Conservation (phyloP, 2,888 invertebrate genomes). For the Taphrorychus bicolor region DNA sequence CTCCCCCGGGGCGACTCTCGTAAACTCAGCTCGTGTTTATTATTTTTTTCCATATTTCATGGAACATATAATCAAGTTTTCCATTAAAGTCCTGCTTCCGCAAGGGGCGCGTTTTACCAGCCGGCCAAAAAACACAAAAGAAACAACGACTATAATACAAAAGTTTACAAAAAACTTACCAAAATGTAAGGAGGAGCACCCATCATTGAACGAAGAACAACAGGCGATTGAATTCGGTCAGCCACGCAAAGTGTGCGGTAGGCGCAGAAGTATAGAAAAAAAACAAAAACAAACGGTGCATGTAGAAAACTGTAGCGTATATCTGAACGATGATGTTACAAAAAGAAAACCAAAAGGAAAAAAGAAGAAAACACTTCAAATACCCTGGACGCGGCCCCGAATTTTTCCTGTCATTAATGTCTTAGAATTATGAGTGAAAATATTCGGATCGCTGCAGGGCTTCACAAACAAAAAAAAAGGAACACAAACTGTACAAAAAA, state of each 20-base stretch:
- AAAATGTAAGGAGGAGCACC: slow-evolving; percentile 51
- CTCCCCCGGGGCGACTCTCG: too few species aligned
- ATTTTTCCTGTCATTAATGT: too few species aligned
- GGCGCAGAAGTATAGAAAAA: slow-evolving; percentile 62
- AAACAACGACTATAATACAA: background rate
- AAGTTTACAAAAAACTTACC: slow-evolving; percentile 53
- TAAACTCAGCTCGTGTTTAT: too few species aligned
- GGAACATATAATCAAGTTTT: too few species aligned
- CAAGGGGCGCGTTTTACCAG: background rate
- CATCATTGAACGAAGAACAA: slow-evolving; percentile 19
- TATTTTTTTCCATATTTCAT: background rate
- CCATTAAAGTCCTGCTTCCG: background rate
- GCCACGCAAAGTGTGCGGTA: slow-evolving; percentile 60
- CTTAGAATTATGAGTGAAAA: too few species aligned
- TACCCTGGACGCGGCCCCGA: too few species aligned
- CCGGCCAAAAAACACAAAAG: background rate
- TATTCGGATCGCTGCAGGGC: background rate
- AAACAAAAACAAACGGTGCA: slow-evolving; percentile 59
- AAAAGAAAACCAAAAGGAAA: slow-evolving; percentile 31
- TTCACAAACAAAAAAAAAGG: background rate
- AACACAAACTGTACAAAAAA: slow-evolving; percentile 2
- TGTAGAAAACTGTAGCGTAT: slow-evolving; percentile 59
- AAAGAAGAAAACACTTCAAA: too few species aligned
- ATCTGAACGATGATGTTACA: slow-evolving; percentile 39
- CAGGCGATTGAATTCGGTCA: slow-evolving; percentile 47